Percentiles rank a stretch among this genome's conserved stretches.
Evolutionary conservation across 2,888 invertebrate species (phyloP).

Genomic region (Lordiphosa andalusiaca): DNA sequence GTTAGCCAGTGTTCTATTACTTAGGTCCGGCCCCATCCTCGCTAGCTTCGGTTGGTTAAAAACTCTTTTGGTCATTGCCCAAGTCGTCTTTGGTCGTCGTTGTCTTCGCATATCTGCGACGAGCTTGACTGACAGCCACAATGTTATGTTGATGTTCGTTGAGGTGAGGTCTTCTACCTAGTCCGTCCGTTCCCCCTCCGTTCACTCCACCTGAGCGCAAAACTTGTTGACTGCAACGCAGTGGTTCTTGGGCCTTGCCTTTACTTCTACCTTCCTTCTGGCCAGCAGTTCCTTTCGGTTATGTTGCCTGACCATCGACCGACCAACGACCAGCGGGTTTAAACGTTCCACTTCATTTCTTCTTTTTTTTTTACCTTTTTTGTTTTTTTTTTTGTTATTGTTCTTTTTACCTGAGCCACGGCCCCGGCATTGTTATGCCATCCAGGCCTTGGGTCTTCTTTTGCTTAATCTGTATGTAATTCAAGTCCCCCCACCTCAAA

Average conservation of each 20-base stretch:
- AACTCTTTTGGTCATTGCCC: constrained; percentile 34
- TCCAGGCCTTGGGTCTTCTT: background rate
- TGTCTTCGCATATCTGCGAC: constrained; percentile 34
- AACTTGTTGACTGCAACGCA: constrained; percentile 38
- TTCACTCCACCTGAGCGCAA: constrained; percentile 25
- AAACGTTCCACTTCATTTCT: constrained; percentile 54
- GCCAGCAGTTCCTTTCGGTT: constrained; percentile 27
- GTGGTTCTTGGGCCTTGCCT: constrained; percentile 10
- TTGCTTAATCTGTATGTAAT: constrained; percentile 20
- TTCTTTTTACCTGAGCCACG: constrained; percentile 32
- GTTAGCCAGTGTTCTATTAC: constrained; percentile 7
- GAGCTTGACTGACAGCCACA: constrained; percentile 56
- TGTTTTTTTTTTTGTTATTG: too few relatives aligned
- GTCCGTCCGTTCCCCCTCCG: background rate
- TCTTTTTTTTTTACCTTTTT: constrained; percentile 19
- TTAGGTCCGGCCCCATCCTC: constrained; percentile 5
- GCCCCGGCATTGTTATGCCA: constrained; percentile 8
- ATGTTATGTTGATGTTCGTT: constrained; percentile 14
- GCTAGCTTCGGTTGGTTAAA: constrained; percentile 1
- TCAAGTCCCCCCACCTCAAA: constrained; percentile 6
- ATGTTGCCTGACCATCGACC: constrained; percentile 13
- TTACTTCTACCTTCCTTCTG: constrained; percentile 4
- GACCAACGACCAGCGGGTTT: constrained; percentile 8
- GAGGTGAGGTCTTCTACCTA: constrained; percentile 7
- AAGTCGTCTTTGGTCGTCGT: constrained; percentile 18